Conservation (phyloP, 2,113 vertebrate genomes). For the Bungarus multicinctus region DNA sequence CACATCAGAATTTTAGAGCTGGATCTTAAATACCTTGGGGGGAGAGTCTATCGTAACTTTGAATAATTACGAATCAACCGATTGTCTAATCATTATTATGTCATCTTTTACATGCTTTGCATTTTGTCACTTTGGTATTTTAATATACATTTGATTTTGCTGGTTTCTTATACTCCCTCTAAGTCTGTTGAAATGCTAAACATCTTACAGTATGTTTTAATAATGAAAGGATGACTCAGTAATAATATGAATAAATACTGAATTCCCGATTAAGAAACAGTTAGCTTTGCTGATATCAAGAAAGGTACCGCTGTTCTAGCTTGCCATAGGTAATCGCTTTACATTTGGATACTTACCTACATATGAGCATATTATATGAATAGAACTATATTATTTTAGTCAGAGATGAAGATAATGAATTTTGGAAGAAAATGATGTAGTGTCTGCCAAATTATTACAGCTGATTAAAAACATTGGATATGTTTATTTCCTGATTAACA, state of each 20-base stretch:
- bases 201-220: not conserved
- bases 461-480: not conserved
- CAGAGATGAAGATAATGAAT: not conserved
- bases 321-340: not conserved
- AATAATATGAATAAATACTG: conserved; percentile 1
- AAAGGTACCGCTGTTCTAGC: not conserved
- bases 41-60: not conserved
- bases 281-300: not conserved
- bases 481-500: not conserved
- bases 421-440: not conserved
- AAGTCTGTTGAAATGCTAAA: not conserved
- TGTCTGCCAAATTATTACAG: not conserved
- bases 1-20: not conserved
- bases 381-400: not conserved
- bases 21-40: not conserved
- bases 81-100: not conserved
- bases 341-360: not conserved
- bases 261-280: conserved; percentile 4
- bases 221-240: not conserved
- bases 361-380: not conserved
- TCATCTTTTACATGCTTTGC: not conserved
- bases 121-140: not conserved
- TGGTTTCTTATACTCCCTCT: not conserved
- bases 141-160: not conserved
- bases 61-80: not conserved